Conservation (phyloP, 2,113 vertebrate genomes). For the Sphyrna mokarran region DNA sequence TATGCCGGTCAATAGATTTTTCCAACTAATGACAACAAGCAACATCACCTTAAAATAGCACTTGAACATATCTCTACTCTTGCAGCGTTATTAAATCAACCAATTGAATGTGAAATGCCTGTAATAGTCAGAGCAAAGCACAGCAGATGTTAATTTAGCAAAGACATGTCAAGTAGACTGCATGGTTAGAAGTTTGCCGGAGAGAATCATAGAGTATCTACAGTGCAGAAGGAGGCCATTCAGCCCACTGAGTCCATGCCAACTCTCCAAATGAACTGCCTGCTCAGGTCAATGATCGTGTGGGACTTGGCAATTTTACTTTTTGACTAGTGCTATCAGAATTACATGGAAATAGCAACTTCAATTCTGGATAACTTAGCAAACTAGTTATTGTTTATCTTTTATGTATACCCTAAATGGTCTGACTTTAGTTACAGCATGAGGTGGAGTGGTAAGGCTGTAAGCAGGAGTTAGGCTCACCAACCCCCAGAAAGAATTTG, state of each 20-base stretch:
- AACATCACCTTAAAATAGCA: conserved; percentile 8
- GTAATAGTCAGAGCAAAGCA: neutral
- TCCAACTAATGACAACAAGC: conserved; percentile 37
- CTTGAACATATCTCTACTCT: neutral
- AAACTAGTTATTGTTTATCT: neutral
- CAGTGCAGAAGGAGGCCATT: too few relatives aligned
- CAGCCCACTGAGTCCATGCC: too few relatives aligned
- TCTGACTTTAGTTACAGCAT: too few relatives aligned
- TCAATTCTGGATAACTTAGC: neutral
- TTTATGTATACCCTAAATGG: neutral
- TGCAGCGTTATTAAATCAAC: neutral
- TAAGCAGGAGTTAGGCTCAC: too few relatives aligned
- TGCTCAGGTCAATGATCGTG: too few relatives aligned
- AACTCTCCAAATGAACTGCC: too few relatives aligned
- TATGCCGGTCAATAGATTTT: neutral
- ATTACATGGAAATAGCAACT: neutral
- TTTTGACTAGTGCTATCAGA: neutral
- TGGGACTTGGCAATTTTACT: too few relatives aligned
- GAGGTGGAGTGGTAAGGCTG: too few relatives aligned
- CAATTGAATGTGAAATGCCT: neutral
- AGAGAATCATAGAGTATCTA: neutral
- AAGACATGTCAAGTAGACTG: neutral
- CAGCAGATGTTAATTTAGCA: neutral
- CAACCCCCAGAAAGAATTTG: too few relatives aligned
- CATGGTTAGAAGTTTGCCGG: neutral